Conservation (phyloP, 2,797 vertebrate genomes). For the Heterohyrax brucei region DNA sequence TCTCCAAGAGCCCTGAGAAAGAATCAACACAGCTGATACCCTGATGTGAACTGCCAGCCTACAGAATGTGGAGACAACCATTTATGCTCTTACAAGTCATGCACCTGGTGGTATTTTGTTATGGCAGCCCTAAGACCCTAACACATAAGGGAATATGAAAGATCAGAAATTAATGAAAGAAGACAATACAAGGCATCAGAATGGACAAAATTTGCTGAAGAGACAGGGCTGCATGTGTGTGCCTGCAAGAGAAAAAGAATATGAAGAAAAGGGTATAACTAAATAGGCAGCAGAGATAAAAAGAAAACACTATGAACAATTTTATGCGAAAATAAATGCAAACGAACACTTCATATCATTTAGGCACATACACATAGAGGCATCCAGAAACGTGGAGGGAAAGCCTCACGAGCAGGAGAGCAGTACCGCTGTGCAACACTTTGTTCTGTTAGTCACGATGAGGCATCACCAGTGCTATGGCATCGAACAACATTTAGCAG, state of each 20-base stretch:
- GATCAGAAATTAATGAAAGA: not conserved
- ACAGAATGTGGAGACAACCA: too few relatives aligned
- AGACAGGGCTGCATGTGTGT: not conserved
- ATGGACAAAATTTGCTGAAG: not conserved
- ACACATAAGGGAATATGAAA: not conserved
- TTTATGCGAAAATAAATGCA: not conserved
- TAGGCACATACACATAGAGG: not conserved
- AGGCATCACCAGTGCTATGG: too few relatives aligned
- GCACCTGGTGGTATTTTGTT: too few relatives aligned
- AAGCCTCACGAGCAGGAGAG: not conserved
- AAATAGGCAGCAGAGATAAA: not conserved
- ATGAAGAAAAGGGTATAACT: not conserved
- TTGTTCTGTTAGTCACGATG: too few relatives aligned
- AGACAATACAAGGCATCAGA: not conserved
- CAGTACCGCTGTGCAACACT: rapidly evolving
- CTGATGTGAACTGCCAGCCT: too few relatives aligned
- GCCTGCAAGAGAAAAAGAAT: too few relatives aligned
- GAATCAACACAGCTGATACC: too few relatives aligned
- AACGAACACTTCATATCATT: not conserved
- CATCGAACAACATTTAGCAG: too few relatives aligned
- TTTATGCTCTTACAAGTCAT: too few relatives aligned
- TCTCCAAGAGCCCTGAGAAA: too few relatives aligned
- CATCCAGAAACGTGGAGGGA: not conserved
- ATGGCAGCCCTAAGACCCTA: too few relatives aligned
- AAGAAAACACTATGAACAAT: not conserved